These are phyloP conservation scores for Bombus huntii DNA, from an alignment of 1,140 invertebrate genomes.

Conservation along the genomic window DNA sequence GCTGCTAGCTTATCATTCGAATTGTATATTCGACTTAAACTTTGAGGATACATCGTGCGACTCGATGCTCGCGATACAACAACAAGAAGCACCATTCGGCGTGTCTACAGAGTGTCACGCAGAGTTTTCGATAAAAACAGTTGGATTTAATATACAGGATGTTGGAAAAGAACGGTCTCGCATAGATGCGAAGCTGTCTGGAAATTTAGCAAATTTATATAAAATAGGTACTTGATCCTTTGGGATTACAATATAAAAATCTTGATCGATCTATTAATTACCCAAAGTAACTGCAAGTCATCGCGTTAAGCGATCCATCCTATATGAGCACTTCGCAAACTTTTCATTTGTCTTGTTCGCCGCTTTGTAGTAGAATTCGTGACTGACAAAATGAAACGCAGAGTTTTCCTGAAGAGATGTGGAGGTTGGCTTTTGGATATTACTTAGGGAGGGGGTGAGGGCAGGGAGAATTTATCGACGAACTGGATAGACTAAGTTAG, in stretches of 20 bases:
- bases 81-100: slow-evolving; percentile 12
- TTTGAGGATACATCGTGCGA: background rate
- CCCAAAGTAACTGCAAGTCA: too few relatives aligned
- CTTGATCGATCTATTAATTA: too few relatives aligned
- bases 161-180: too few relatives aligned
- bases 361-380: too few relatives aligned
- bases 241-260: too few relatives aligned
- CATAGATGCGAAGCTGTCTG: too few relatives aligned
- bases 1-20: slow-evolving; percentile 14
- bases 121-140: slow-evolving; percentile 5
- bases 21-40: slow-evolving; percentile 10
- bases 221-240: too few relatives aligned
- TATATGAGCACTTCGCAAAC: too few relatives aligned
- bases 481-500: background rate
- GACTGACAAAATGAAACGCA: too few relatives aligned
- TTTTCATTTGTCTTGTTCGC: too few relatives aligned
- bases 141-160: background rate
- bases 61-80: background rate
- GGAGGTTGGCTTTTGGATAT: background rate
- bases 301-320: too few relatives aligned
- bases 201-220: too few relatives aligned
- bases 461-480: background rate
- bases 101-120: background rate
- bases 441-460: rapidly evolving
- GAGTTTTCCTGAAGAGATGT: background rate